Evolutionary conservation across 2,113 vertebrate genomes (phyloP).

Genomic region (Anas platyrhynchos): DNA sequence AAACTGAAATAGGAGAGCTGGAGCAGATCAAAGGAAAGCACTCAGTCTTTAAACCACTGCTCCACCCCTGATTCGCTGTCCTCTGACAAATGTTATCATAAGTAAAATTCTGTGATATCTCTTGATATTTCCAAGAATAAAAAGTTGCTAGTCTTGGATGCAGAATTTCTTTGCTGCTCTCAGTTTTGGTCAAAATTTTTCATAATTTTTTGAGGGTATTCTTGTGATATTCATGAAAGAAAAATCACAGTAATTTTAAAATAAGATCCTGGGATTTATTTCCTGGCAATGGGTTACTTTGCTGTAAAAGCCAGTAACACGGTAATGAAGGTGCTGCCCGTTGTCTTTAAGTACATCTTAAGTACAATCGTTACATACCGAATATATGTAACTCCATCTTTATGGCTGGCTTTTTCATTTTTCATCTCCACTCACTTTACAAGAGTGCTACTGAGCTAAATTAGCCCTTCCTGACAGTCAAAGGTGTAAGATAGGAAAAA

Average conservation of each 20-base stretch:
- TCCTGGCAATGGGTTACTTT: background rate
- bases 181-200: background rate
- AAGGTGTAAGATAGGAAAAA: background rate
- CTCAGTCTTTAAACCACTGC: background rate
- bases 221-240: background rate
- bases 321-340: conserved; percentile 7
- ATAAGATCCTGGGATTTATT: background rate
- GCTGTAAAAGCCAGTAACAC: background rate
- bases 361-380: conserved; percentile 27
- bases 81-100: background rate
- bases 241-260: background rate
- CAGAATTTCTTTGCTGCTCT: background rate
- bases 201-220: background rate
- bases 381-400: conserved; percentile 4
- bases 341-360: conserved; percentile 38
- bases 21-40: background rate
- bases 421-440: conserved; percentile 1
- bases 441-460: conserved; percentile 33
- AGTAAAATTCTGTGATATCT: background rate
- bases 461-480: conserved; percentile 36
- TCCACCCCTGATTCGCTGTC: background rate
- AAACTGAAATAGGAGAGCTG: background rate
- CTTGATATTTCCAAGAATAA: background rate
- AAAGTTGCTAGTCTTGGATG: background rate
- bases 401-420: background rate